These are phyloP conservation scores for Jaculus jaculus DNA, from an alignment of 2,113 vertebrate species.

Conservation along the genomic window DNA sequence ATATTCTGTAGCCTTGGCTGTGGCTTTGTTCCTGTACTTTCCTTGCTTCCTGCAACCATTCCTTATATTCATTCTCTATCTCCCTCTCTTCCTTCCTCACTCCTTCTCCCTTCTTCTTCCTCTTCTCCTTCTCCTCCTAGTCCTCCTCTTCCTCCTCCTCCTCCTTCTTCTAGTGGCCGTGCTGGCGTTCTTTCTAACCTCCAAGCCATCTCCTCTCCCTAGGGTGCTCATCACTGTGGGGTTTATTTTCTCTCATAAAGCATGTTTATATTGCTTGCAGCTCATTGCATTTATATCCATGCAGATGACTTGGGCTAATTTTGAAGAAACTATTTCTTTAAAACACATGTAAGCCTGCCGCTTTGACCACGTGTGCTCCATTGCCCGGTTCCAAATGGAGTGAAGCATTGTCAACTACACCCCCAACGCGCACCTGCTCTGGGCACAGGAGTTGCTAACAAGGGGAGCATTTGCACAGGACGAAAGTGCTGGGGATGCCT, in stretches of 20 bases:
- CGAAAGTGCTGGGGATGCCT: conserved; percentile 29
- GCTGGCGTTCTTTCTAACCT: not conserved
- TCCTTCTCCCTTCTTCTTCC: not conserved
- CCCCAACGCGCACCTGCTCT: conserved; percentile 59
- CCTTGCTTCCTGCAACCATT: not conserved
- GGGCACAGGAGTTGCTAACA: not conserved
- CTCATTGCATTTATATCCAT: not conserved
- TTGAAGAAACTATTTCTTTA: not conserved
- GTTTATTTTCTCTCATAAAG: not conserved
- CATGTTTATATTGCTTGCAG: not conserved
- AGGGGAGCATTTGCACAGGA: conserved; percentile 13
- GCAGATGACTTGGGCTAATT: not conserved
- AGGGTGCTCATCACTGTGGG: not conserved
- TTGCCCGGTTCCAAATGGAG: conserved; percentile 42
- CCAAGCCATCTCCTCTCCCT: not conserved
- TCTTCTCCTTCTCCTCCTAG: not conserved
- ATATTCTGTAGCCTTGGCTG: not conserved
- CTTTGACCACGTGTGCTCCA: not conserved
- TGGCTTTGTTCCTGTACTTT: not conserved
- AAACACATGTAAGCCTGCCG: not conserved
- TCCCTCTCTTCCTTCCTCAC: not conserved
- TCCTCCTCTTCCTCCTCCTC: not conserved
- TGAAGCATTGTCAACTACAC: not conserved
- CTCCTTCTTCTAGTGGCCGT: not conserved
- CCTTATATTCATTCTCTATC: not conserved